Evolutionary conservation across 2,888 invertebrate genomes (phyloP).

Genomic region (Drosophila yooni): DNA sequence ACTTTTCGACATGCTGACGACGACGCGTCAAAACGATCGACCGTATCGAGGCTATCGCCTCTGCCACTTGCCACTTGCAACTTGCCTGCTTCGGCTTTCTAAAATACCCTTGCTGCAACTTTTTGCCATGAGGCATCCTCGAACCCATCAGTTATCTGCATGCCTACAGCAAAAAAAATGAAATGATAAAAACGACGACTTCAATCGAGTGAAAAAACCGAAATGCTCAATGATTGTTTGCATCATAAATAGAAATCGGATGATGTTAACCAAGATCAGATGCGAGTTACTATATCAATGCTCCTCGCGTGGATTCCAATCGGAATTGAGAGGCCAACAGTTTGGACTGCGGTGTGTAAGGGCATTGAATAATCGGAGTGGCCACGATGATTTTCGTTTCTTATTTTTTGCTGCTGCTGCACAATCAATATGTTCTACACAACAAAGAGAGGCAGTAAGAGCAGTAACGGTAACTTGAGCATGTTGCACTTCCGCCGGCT

Average conservation of each 20-base stretch:
- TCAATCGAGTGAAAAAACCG: too few relatives aligned
- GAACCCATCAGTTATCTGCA: background rate
- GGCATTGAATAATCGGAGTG: background rate
- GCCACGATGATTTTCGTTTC: background rate
- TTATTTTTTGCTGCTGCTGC: constrained; percentile 25
- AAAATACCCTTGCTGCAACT: background rate
- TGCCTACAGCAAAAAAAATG: too few relatives aligned
- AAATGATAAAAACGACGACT: too few relatives aligned
- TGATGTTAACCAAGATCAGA: too few relatives aligned
- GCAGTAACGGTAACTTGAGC: constrained; percentile 68
- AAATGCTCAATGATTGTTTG: too few relatives aligned
- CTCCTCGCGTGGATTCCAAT: background rate
- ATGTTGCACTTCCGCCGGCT: constrained; percentile 77
- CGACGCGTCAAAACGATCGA: constrained; percentile 78
- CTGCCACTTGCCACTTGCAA: constrained; percentile 17
- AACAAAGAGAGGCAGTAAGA: constrained; percentile 27
- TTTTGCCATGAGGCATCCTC: background rate
- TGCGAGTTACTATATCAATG: background rate
- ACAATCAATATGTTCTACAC: constrained; percentile 49
- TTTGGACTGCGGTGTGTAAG: background rate
- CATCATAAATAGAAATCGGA: too few relatives aligned
- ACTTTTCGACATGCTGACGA: constrained; percentile 72
- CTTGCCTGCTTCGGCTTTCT: constrained; percentile 1
- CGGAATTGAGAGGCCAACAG: background rate
- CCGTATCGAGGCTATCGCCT: constrained; percentile 26